Evolutionary conservation across 2,888 invertebrate genomes (phyloP).

Genomic region (Acrocyrtus sp.): DNA sequence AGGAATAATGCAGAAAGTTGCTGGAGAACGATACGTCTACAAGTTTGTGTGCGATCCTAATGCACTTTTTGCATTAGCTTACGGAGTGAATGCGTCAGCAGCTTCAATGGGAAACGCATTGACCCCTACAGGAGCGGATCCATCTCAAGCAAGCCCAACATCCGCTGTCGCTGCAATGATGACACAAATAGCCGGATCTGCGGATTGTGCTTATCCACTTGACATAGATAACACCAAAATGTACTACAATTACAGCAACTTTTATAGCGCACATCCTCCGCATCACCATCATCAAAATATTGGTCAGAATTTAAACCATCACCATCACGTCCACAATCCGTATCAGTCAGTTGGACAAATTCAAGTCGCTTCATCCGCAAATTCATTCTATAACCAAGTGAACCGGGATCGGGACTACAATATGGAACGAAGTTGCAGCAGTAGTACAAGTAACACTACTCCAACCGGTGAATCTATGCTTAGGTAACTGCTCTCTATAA

Average conservation of each 20-base stretch:
- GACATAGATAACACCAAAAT: constrained; percentile 39
- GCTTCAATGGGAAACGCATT: constrained; percentile 34
- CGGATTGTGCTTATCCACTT: constrained; percentile 40
- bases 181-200: constrained; percentile 43
- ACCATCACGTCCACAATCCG: constrained; percentile 27
- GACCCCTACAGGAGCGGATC: constrained; percentile 15
- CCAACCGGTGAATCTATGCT: too few relatives aligned
- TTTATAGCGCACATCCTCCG: constrained; percentile 29
- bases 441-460: constrained; percentile 40
- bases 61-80: constrained; percentile 86
- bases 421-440: constrained; percentile 30
- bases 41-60: constrained; percentile 97
- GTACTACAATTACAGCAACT: constrained; percentile 53
- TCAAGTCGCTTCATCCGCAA: constrained; percentile 15
- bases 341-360: constrained; percentile 31
- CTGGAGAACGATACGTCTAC: constrained; percentile 95
- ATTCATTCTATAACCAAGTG: constrained; percentile 41
- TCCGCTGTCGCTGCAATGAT: constrained; percentile 37
- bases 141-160: constrained; percentile 11
- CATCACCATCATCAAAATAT: constrained; percentile 37
- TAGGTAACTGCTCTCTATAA: constrained; percentile 5
- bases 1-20: constrained; percentile 98
- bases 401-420: constrained; percentile 37
- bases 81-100: constrained; percentile 66
- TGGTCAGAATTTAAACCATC: constrained; percentile 22